A percentile compares a stretch with the other conserved stretches of the same genome.
phyloP scores from a whole-genome alignment of 2,888 invertebrate species.

The Polietes domitor region DNA sequence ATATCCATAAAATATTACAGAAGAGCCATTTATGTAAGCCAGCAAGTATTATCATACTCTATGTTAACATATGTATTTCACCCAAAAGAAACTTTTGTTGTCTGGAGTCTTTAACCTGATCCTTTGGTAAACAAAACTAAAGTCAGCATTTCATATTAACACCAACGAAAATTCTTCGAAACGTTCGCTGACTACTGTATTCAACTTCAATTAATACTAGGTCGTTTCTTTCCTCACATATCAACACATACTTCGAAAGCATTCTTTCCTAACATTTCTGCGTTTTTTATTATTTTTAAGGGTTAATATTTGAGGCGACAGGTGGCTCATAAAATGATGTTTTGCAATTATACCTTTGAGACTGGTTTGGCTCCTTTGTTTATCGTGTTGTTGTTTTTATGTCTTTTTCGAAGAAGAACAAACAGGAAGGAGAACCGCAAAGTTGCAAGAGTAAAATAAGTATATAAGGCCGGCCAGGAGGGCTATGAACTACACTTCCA shows the following conservation, averaged over 20 bases:
- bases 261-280: not conserved
- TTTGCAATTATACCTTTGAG: slow-evolving; percentile 74
- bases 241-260: not conserved
- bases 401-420: slow-evolving; percentile 30
- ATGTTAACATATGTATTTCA: too few species aligned
- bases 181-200: too few species aligned
- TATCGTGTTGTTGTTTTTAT: slow-evolving; percentile 55
- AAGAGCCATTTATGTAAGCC: too few species aligned
- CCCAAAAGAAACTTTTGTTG: too few species aligned
- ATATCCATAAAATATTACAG: too few species aligned
- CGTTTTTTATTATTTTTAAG: slow-evolving; percentile 28
- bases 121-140: too few species aligned
- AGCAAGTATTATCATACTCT: too few species aligned
- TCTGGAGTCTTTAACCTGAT: too few species aligned
- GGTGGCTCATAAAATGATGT: slow-evolving; percentile 77
- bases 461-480: not conserved
- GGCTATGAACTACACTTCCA: not conserved
- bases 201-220: too few species aligned
- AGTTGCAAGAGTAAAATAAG: not conserved
- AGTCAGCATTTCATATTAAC: too few species aligned
- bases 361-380: slow-evolving; percentile 69
- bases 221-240: not conserved
- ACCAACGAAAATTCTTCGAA: too few species aligned
- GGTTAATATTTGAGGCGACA: slow-evolving; percentile 69
- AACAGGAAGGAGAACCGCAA: not conserved